A percentile compares a stretch with the other conserved stretches of the same genome.
Conservation (phyloP, 2,113 vertebrate genomes). For the Baryphthengus martii region DNA sequence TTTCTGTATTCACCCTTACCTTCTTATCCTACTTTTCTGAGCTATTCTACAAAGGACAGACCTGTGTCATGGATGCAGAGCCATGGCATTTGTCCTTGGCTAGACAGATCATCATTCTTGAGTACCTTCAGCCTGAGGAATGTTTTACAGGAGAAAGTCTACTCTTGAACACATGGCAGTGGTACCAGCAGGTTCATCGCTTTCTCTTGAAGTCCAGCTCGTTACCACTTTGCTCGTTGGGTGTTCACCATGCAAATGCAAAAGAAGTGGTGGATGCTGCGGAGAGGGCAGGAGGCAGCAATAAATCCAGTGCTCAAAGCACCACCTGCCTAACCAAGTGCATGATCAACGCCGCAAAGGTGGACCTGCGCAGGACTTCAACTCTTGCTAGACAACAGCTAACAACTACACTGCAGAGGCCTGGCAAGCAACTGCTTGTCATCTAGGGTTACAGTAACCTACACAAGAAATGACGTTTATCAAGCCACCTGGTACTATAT, state of each 20-base stretch:
- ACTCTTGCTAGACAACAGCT: background rate
- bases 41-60: background rate
- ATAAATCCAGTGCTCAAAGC: background rate
- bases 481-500: rapidly evolving
- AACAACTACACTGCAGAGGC: background rate
- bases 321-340: rapidly evolving
- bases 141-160: background rate
- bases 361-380: background rate
- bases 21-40: background rate
- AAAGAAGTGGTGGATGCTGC: background rate
- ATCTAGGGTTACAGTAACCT: background rate
- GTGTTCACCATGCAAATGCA: no score
- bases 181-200: background rate
- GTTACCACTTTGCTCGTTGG: background rate
- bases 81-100: background rate
- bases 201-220: background rate
- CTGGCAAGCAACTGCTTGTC: rapidly evolving
- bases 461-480: background rate
- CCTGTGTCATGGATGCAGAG: background rate
- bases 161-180: rapidly evolving
- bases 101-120: background rate
- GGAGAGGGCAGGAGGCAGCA: background rate
- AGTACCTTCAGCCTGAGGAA: background rate
- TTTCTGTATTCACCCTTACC: background rate
- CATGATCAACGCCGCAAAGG: background rate